These are phyloP conservation scores for Suillia variegata DNA, from an alignment of 2,888 invertebrate genomes.

Conservation along the genomic window DNA sequence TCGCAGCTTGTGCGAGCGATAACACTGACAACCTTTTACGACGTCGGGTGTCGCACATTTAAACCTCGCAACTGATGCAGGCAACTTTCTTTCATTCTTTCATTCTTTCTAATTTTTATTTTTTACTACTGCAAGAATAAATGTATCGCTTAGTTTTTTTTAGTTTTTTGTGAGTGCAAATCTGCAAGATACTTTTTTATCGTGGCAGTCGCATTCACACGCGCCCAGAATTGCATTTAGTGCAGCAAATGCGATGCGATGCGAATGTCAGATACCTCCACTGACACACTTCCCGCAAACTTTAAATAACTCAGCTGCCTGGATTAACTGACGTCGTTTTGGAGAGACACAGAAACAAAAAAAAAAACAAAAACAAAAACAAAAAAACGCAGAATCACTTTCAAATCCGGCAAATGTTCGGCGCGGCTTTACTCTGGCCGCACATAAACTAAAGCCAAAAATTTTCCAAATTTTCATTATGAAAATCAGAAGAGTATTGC, in stretches of 20 bases:
- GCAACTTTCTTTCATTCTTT: not conserved
- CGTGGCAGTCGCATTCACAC: no score
- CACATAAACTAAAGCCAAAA: slow-evolving; percentile 19
- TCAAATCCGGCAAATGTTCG: not conserved
- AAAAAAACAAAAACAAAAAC: not conserved
- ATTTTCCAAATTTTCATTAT: slow-evolving; percentile 19
- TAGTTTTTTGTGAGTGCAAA: no score
- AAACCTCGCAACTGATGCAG: not conserved
- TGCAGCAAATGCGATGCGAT: no score
- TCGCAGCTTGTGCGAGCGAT: not conserved
- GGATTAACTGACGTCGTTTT: no score
- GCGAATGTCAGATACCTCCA: no score
- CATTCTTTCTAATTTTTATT: no score
- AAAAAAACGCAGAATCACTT: not conserved
- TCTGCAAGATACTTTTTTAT: no score
- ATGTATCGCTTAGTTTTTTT: no score
- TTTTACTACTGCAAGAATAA: not conserved
- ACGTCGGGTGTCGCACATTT: not conserved
- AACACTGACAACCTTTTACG: no score
- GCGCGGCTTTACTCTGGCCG: not conserved
- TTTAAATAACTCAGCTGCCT: not conserved
- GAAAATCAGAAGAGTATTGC: slow-evolving; percentile 21
- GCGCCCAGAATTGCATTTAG: no score
- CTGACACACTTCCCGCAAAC: not conserved
- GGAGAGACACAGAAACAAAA: no score